Conservation (phyloP, 2,113 vertebrate species). For the Toxotes chatareus region DNA sequence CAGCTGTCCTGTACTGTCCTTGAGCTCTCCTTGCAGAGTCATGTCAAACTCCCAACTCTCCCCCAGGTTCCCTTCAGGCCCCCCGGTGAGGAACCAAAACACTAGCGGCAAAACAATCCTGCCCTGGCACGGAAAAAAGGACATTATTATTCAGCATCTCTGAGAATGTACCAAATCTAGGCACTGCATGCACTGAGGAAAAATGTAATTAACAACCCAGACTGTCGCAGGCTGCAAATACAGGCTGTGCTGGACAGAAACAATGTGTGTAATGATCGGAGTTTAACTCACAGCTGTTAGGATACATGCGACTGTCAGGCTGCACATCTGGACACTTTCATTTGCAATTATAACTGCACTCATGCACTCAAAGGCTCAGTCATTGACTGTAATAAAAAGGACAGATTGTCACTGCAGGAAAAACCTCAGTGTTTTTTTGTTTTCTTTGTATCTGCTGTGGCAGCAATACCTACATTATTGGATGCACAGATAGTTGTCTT, state of each 20-base stretch:
- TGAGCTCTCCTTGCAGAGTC: conserved; percentile 67
- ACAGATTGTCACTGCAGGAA: background rate
- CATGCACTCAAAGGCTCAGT: background rate
- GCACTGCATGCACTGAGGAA: background rate
- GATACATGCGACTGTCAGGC: background rate
- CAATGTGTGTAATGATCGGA: background rate
- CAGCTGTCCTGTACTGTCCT: conserved; percentile 61
- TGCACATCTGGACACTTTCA: conserved; percentile 23
- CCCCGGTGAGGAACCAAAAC: conserved; percentile 5
- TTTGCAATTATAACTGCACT: background rate
- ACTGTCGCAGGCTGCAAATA: conserved; percentile 4
- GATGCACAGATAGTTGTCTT: no score
- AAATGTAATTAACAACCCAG: conserved; percentile 8
- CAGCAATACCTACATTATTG: no score
- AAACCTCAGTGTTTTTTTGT: no score
- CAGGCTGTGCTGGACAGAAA: background rate
- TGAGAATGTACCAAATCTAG: background rate
- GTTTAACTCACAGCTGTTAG: background rate
- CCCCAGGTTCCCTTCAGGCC: conserved; percentile 51
- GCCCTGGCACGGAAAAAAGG: conserved; percentile 29
- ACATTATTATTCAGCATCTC: conserved; percentile 38
- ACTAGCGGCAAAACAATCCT: conserved; percentile 27
- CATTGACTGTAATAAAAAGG: background rate
- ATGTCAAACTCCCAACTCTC: conserved; percentile 52
- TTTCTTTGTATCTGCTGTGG: no score